Percentiles rank a stretch among this genome's conserved stretches.
Evolutionary conservation across 92 coral and sea anemone genomes (phyloP).

Genomic region (Epizoanthus illoricatus): DNA sequence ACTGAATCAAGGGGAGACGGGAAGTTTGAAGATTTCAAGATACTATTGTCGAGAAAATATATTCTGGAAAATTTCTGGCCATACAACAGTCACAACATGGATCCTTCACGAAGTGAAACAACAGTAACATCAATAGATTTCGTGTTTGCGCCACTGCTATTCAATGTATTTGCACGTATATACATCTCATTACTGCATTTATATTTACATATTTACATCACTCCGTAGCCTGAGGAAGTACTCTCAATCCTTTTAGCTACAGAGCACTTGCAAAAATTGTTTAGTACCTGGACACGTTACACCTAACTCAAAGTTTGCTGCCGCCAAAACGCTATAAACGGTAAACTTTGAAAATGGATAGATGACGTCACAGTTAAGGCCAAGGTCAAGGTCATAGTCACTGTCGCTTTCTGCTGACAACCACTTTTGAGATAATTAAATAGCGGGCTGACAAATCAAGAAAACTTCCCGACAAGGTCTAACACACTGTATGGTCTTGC

Average conservation of each 20-base stretch:
- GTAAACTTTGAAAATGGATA: no score
- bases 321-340: no score
- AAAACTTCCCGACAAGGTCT: no score
- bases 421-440: no score
- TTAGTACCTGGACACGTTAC: no score
- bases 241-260: neutral
- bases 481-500: no score
- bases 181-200: neutral
- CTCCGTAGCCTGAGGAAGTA: neutral
- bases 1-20: neutral
- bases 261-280: neutral
- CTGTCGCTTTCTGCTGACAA: no score
- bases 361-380: neutral
- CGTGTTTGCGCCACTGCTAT: neutral
- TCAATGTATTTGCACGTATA: neutral
- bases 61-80: neutral
- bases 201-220: conserved; percentile 16
- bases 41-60: neutral
- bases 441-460: no score
- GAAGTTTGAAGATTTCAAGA: neutral
- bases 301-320: neutral
- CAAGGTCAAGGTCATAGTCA: neutral
- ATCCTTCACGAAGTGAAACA: no score
- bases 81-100: neutral
- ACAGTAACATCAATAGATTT: no score